Conservation (phyloP, 2,113 vertebrate species). For the Callithrix jacchus region DNA sequence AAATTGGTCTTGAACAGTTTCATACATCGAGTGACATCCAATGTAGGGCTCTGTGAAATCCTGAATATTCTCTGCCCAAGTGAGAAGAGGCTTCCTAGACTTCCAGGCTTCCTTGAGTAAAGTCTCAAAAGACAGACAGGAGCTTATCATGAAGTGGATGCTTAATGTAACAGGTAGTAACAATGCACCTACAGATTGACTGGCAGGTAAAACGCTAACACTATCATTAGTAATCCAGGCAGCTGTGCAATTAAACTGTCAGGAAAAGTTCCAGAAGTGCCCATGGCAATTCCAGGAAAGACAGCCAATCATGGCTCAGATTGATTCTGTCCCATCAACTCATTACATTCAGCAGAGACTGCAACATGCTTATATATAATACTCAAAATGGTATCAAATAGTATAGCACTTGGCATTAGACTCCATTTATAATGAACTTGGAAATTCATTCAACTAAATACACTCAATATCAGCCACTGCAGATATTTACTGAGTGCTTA, state of each 20-base stretch:
- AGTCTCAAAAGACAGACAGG: background rate
- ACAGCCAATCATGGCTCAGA: background rate
- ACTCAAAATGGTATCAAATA: slow-evolving; percentile 7
- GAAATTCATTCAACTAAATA: slow-evolving; percentile 34
- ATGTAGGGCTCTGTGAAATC: background rate
- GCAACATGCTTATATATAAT: background rate
- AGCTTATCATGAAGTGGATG: background rate
- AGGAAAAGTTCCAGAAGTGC: background rate
- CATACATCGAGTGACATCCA: background rate
- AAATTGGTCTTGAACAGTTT: slow-evolving; percentile 9
- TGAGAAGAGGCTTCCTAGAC: background rate
- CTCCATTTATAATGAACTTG: background rate
- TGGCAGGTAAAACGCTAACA: background rate
- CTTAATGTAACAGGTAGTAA: background rate
- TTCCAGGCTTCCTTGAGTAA: background rate
- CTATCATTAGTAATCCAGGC: background rate
- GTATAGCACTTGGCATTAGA: background rate
- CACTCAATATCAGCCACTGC: background rate
- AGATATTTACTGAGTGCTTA: background rate
- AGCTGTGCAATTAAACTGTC: background rate
- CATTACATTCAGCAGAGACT: slow-evolving; percentile 29
- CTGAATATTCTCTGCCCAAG: background rate
- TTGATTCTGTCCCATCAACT: background rate
- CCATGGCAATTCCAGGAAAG: slow-evolving; percentile 12
- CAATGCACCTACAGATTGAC: background rate